Percentiles rank a stretch among this genome's conserved stretches.
Conservation (phyloP, 2,113 vertebrate genomes). For the Capreolus pygargus region DNA sequence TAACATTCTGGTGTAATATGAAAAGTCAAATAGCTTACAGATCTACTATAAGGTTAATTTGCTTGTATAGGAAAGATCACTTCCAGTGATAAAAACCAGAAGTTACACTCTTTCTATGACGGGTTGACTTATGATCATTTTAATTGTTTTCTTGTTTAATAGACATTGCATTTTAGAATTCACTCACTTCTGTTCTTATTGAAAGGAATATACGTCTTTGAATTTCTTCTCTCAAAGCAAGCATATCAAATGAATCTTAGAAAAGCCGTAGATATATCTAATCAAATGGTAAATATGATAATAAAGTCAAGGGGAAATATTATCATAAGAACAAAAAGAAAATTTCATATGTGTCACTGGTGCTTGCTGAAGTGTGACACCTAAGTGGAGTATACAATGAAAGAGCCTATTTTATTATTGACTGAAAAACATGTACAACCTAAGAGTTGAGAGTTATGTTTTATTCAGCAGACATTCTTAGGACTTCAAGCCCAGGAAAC, state of each 20-base stretch:
- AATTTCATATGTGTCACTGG: background rate
- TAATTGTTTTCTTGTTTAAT: background rate
- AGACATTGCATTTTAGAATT: slow-evolving; percentile 31
- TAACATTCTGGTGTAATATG: slow-evolving; percentile 39
- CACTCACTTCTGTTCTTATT: background rate
- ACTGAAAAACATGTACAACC: background rate
- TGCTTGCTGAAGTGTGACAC: slow-evolving; percentile 1
- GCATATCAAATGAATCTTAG: background rate
- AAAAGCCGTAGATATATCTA: background rate
- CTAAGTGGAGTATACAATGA: background rate
- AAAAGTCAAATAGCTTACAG: slow-evolving; percentile 47
- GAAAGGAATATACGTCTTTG: background rate
- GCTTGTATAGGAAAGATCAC: slow-evolving; percentile 38
- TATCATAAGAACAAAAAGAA: background rate
- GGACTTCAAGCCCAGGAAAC: background rate
- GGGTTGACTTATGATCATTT: background rate
- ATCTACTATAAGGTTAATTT: slow-evolving; percentile 37
- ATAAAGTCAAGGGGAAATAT: background rate
- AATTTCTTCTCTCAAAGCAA: background rate
- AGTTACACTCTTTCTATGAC: background rate
- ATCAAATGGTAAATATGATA: background rate
- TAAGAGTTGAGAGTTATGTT: background rate
- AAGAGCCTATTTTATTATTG: background rate
- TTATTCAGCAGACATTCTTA: background rate
- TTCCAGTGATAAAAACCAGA: background rate